Percentiles rank a stretch among this genome's conserved stretches.
These are phyloP conservation scores for Zophobas morio DNA, from an alignment of 1,140 invertebrate genomes.

Conservation along the genomic window DNA sequence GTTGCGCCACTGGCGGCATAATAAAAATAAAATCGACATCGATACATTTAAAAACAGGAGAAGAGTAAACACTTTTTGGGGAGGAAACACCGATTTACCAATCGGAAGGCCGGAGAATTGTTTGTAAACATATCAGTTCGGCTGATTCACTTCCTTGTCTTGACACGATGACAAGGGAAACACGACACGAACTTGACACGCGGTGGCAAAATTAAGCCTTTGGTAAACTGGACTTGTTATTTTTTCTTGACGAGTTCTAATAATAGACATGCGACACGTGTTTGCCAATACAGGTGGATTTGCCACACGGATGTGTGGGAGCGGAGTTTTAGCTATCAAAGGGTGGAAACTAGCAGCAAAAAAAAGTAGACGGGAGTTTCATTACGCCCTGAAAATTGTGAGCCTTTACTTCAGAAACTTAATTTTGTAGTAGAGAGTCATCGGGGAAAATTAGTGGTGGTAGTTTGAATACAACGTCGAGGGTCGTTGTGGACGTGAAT, in stretches of 20 bases:
- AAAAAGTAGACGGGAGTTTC: no score
- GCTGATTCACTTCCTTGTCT: not conserved
- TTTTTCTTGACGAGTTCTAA: slow-evolving; percentile 1
- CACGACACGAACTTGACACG: not conserved
- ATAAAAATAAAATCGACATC: no score
- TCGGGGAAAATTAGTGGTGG: no score
- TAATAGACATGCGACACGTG: slow-evolving; percentile 1
- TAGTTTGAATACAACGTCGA: no score
- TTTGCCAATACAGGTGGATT: not conserved
- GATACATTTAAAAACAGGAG: no score
- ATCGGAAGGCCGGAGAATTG: not conserved
- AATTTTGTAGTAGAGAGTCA: no score
- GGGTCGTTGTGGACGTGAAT: no score
- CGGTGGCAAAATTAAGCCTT: not conserved
- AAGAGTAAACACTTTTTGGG: no score
- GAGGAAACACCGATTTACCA: no score
- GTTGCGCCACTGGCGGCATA: no score
- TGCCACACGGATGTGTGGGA: slow-evolving; percentile 9
- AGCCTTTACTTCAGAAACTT: no score
- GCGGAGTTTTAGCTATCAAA: not conserved
- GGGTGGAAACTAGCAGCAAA: not conserved
- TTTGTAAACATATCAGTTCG: not conserved
- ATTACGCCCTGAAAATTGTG: no score
- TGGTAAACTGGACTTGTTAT: not conserved
- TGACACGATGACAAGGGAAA: not conserved